Percentiles rank a stretch among this genome's conserved stretches.
phyloP scores from a whole-genome alignment of 2,797 vertebrate species.

The Rhadinocentrus ornatus region DNA sequence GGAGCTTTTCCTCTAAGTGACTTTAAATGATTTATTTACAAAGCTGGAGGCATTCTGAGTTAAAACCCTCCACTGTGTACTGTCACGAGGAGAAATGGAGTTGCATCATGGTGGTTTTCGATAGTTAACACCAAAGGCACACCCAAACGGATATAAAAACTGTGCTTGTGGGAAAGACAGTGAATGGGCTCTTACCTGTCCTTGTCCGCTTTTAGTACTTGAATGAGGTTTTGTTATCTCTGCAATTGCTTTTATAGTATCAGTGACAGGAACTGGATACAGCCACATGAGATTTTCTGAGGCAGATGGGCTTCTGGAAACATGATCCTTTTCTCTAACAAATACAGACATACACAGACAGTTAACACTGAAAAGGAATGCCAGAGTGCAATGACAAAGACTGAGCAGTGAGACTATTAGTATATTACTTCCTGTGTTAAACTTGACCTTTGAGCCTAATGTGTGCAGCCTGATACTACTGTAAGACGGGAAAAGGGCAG shows the following conservation, averaged over 20 bases:
- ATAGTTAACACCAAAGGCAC: constrained; percentile 62
- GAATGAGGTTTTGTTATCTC: constrained; percentile 70
- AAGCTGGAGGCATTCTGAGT: constrained; percentile 56
- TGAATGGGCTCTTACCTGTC: constrained; percentile 61
- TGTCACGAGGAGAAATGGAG: constrained; percentile 63
- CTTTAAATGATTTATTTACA: constrained; percentile 77
- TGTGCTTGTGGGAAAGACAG: constrained; percentile 54
- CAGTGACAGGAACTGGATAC: constrained; percentile 69
- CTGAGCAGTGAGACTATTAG: constrained; percentile 7
- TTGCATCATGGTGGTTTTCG: constrained; percentile 73
- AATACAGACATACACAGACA: constrained; percentile 38
- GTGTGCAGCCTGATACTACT: constrained; percentile 34
- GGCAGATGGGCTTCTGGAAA: constrained; percentile 65
- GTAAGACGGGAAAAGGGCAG: constrained; percentile 22
- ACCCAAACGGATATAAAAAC: constrained; percentile 55
- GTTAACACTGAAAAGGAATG: constrained; percentile 46
- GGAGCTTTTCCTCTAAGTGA: constrained; percentile 61
- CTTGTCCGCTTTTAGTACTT: constrained; percentile 53
- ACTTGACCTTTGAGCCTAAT: constrained; percentile 57
- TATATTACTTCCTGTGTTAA: constrained; percentile 60
- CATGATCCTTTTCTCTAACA: constrained; percentile 39
- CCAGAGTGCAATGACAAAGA: constrained; percentile 41
- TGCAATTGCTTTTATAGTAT: constrained; percentile 70
- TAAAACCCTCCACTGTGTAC: constrained; percentile 63
- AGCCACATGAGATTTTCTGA: constrained; percentile 55